Evolutionary conservation across 2,888 invertebrate genomes (phyloP).

Genomic region (Parthenolecanium corni): DNA sequence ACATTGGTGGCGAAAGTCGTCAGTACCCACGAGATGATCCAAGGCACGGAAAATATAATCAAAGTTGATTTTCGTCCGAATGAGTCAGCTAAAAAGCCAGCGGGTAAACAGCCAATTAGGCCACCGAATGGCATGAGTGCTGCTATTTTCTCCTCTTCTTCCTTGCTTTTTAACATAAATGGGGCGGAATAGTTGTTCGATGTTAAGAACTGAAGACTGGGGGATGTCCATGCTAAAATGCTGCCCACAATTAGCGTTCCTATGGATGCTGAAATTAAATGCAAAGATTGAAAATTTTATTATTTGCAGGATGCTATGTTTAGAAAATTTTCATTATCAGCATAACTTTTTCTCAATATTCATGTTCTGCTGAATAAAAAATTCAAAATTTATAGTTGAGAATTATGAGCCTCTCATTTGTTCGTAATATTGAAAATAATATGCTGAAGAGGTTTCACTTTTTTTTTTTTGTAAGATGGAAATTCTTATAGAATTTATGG

Average conservation of each 20-base stretch:
- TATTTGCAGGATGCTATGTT: no score
- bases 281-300: no score
- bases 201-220: conserved; percentile 54
- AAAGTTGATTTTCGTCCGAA: conserved; percentile 58
- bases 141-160: conserved; percentile 58
- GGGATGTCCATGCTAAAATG: conserved; percentile 69
- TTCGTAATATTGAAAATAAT: no score
- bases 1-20: conserved; percentile 52
- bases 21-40: conserved; percentile 58
- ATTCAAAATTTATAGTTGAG: no score
- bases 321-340: no score
- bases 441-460: no score
- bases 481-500: no score
- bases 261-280: conserved; percentile 49
- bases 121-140: conserved; percentile 55
- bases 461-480: no score
- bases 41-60: conserved; percentile 50
- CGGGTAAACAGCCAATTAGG: conserved; percentile 59
- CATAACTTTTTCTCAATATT: no score
- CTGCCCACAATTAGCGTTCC: conserved; percentile 63
- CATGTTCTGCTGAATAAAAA: no score
- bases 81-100: conserved; percentile 53
- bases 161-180: conserved; percentile 42
- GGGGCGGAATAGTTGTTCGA: conserved; percentile 34
- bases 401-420: no score